Evolutionary conservation across 2,113 vertebrate species (phyloP).

Genomic region (Empidonax alnorum): DNA sequence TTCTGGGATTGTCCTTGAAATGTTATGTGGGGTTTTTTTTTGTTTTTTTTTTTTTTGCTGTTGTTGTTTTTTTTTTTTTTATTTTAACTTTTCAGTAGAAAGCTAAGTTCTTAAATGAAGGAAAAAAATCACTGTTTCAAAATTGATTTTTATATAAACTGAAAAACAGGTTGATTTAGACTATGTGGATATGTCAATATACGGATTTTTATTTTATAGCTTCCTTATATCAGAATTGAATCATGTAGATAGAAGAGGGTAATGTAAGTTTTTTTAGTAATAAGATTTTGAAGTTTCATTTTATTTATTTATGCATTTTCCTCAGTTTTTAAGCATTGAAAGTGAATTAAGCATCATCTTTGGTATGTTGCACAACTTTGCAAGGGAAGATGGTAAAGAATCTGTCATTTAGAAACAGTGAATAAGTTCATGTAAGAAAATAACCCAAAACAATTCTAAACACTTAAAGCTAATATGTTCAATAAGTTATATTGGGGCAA

Average conservation of each 20-base stretch:
- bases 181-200: not conserved
- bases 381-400: not conserved
- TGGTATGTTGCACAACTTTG: not conserved
- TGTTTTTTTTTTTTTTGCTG: not conserved
- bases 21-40: not conserved
- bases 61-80: not conserved
- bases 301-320: not conserved
- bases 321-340: not conserved
- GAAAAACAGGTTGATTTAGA: not conserved
- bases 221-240: not conserved
- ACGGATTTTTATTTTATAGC: not conserved
- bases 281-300: not conserved
- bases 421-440: not conserved
- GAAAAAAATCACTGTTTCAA: not conserved
- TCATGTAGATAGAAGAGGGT: not conserved
- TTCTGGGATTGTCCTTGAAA: not conserved
- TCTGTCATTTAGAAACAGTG: not conserved
- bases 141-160: not conserved
- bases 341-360: not conserved
- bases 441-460: not conserved
- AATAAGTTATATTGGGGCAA: not conserved
- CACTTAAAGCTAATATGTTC: not conserved
- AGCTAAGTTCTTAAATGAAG: not conserved
- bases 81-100: not conserved
- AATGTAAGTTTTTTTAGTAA: not conserved